Percentiles rank a stretch among this genome's conserved stretches.
Conservation (phyloP, 2,888 invertebrate genomes). For the Cheilosia urbana region DNA sequence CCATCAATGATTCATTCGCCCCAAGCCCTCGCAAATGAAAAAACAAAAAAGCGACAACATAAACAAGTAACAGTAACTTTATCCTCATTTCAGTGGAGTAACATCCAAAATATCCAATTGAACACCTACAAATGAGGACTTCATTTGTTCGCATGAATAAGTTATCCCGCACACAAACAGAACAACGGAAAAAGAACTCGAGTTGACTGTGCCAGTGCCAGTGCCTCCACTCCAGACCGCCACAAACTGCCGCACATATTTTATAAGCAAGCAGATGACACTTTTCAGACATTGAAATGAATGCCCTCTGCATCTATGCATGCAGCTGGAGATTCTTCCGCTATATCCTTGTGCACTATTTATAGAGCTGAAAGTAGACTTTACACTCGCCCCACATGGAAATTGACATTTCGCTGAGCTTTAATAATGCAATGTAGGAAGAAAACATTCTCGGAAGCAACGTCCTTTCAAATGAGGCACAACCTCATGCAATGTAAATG, state of each 20-base stretch:
- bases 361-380: slow-evolving; percentile 49
- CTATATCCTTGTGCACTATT: slow-evolving; percentile 51
- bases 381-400: slow-evolving; percentile 59
- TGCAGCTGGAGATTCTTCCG: slow-evolving; percentile 38
- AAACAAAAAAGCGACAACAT: neutral
- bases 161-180: slow-evolving; percentile 31
- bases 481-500: slow-evolving; percentile 64
- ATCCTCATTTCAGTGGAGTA: slow-evolving; percentile 24
- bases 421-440: slow-evolving; percentile 67
- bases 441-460: slow-evolving; percentile 6
- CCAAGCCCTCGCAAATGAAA: neutral
- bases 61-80: slow-evolving; percentile 23
- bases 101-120: slow-evolving; percentile 66
- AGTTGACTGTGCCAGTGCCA: neutral
- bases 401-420: slow-evolving; percentile 71
- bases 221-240: too few relatives aligned
- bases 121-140: slow-evolving; percentile 69
- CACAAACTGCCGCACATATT: slow-evolving; percentile 25
- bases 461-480: slow-evolving; percentile 37
- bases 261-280: slow-evolving; percentile 65
- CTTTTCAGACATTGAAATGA: slow-evolving; percentile 70
- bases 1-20: slow-evolving; percentile 36
- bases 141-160: slow-evolving; percentile 71
- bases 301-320: slow-evolving; percentile 68
- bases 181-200: slow-evolving; percentile 23